Conservation (phyloP, 2,888 invertebrate genomes). For the Nomada flava region DNA sequence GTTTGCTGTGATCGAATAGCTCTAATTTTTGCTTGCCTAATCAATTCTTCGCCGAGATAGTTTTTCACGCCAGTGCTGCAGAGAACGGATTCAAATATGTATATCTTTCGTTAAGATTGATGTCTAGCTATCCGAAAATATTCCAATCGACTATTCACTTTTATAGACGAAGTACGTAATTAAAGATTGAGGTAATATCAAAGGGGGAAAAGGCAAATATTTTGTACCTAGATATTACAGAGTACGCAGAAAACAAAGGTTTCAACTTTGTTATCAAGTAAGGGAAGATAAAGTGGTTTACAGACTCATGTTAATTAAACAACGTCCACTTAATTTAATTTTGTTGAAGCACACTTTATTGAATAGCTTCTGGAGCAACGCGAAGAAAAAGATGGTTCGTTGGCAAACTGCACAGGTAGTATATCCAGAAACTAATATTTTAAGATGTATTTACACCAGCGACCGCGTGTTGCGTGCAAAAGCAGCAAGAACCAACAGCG, state of each 20-base stretch:
- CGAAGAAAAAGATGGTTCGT: neutral
- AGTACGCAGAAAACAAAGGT: no score
- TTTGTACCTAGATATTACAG: no score
- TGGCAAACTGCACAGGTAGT: neutral
- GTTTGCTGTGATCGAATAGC: slow-evolving; percentile 1
- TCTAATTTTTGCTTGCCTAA: slow-evolving; percentile 33
- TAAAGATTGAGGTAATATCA: no score
- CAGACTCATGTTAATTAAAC: no score
- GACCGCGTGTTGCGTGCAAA: neutral
- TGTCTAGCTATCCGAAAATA: no score
- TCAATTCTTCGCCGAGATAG: slow-evolving; percentile 28
- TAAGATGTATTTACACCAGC: neutral
- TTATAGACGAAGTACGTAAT: no score
- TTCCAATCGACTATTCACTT: no score
- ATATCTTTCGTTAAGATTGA: no score
- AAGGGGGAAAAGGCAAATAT: no score
- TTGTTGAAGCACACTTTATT: neutral
- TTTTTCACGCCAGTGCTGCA: neutral
- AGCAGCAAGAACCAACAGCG: neutral
- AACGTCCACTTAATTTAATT: no score
- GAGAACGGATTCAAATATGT: neutral
- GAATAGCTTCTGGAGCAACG: neutral
- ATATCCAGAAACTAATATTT: neutral
- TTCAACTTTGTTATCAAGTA: no score
- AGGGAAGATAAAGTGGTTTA: no score